Percentiles rank a stretch among this genome's conserved stretches.
Evolutionary conservation across 2,797 vertebrate species (phyloP).

Genomic region (Alouatta caraya): DNA sequence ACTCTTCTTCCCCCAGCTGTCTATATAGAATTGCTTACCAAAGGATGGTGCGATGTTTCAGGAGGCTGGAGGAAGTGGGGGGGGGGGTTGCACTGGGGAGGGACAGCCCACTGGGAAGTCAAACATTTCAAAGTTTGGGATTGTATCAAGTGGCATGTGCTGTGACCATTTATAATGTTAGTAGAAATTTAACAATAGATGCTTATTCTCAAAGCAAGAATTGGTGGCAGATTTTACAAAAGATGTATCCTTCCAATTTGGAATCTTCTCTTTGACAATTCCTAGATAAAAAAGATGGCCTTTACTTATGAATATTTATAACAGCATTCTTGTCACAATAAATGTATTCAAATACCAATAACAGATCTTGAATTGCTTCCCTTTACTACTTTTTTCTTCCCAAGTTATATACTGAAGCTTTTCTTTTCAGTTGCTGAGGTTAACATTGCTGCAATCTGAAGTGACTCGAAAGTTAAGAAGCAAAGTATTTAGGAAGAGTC

Average conservation of each 20-base stretch:
- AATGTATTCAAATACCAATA: constrained; percentile 72
- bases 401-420: background rate
- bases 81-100: background rate
- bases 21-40: background rate
- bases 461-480: constrained; percentile 30
- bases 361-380: constrained; percentile 73
- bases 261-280: constrained; percentile 55
- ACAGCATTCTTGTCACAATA: constrained; percentile 79
- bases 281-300: constrained; percentile 65
- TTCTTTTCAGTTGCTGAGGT: constrained; percentile 44
- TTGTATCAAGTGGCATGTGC: constrained; percentile 58
- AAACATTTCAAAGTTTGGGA: constrained; percentile 34
- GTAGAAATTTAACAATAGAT: constrained; percentile 71
- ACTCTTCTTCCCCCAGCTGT: background rate
- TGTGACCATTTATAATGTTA: constrained; percentile 67
- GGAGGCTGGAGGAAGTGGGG: background rate
- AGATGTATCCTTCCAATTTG: constrained; percentile 69
- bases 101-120: constrained; percentile 7
- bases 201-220: constrained; percentile 72
- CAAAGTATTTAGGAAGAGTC: constrained; percentile 44
- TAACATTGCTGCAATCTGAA: constrained; percentile 24
- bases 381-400: constrained; percentile 60
- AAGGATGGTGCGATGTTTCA: background rate
- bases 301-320: constrained; percentile 79
- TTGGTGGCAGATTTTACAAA: constrained; percentile 55